Conservation (phyloP, 2,797 vertebrate species). For the Mus spretus region DNA sequence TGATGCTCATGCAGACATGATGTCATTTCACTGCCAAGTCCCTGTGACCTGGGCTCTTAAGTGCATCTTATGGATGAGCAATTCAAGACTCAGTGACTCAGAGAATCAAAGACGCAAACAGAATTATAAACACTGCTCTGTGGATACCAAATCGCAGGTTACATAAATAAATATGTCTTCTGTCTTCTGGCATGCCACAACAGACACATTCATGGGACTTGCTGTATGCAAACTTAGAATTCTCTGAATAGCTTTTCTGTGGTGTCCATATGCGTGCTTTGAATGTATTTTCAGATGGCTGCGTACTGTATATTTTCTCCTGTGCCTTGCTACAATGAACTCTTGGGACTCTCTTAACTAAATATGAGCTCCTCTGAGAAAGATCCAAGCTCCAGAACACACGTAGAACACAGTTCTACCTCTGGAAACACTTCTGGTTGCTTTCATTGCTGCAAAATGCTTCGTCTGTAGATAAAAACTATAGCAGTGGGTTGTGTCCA, state of each 20-base stretch:
- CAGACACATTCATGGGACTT: background rate
- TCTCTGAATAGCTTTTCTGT: background rate
- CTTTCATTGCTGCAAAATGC: background rate
- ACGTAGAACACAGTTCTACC: background rate
- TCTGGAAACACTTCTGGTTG: background rate
- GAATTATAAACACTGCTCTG: background rate
- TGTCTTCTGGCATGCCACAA: background rate
- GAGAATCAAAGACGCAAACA: background rate
- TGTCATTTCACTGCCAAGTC: background rate
- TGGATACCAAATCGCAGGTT: background rate
- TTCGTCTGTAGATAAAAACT: background rate
- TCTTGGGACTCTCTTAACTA: background rate
- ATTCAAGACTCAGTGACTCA: background rate
- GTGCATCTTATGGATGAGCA: background rate
- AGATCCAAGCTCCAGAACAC: background rate
- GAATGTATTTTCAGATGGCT: background rate
- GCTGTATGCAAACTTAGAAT: background rate
- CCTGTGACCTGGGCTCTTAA: background rate
- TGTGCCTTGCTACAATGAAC: background rate
- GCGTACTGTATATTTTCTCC: background rate
- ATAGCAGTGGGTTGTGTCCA: background rate
- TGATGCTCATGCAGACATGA: too few relatives aligned
- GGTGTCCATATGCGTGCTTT: background rate
- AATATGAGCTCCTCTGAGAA: background rate
- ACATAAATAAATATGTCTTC: background rate